These are phyloP conservation scores for Melanogrammus aeglefinus DNA, from an alignment of 2,797 vertebrate species.

Conservation along the genomic window DNA sequence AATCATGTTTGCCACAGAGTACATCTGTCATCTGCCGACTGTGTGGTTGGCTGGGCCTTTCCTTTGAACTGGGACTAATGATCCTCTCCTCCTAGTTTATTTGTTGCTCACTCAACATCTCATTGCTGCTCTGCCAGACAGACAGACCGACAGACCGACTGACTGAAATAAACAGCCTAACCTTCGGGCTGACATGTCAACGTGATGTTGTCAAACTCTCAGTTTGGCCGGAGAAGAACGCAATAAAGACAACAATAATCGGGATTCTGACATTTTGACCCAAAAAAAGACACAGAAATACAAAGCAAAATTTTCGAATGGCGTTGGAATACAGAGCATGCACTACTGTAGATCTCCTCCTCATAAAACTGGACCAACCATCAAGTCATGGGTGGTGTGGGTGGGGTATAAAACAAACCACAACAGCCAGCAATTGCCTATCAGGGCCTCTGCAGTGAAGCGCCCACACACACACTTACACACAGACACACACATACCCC, in stretches of 20 bases:
- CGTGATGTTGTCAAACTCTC: background rate
- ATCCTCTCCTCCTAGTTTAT: background rate
- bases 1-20: background rate
- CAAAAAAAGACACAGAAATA: too few relatives aligned
- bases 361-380: background rate
- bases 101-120: background rate
- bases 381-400: too few relatives aligned
- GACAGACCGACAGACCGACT: constrained; percentile 16
- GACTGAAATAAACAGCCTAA: constrained; percentile 20
- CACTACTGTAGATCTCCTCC: constrained; percentile 21
- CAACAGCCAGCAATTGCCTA: too few relatives aligned
- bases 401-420: too few relatives aligned
- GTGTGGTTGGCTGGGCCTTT: background rate
- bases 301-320: too few relatives aligned
- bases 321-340: background rate
- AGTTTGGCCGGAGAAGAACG: background rate
- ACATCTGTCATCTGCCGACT: background rate
- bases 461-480: too few relatives aligned
- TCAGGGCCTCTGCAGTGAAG: too few relatives aligned
- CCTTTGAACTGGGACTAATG: background rate
- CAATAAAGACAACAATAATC: constrained; percentile 13
- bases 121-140: background rate
- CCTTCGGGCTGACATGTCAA: constrained; percentile 14
- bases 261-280: background rate
- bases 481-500: too few relatives aligned